Evolutionary conservation across 2,113 vertebrate genomes (phyloP).

Genomic region (Spheniscus mendiculus): DNA sequence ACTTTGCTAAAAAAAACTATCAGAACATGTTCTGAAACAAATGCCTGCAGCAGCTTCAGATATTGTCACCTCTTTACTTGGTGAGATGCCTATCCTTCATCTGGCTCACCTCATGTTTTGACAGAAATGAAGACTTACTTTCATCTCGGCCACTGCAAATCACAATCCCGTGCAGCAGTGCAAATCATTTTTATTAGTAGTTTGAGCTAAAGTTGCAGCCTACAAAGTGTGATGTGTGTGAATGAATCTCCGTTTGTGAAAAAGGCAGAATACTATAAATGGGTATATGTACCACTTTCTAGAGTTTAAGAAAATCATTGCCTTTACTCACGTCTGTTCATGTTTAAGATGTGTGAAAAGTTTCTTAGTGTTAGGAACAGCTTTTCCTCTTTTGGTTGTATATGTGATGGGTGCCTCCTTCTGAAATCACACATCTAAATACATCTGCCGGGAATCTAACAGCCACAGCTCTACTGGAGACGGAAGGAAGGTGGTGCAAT

Average conservation of each 20-base stretch:
- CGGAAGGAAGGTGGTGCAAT: not conserved
- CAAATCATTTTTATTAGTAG: not conserved
- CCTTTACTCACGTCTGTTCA: not conserved
- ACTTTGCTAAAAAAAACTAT: not conserved
- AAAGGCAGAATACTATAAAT: not conserved
- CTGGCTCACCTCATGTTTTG: not conserved
- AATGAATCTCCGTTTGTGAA: not conserved
- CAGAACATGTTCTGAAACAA: not conserved
- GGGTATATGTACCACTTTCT: not conserved
- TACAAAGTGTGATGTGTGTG: not conserved
- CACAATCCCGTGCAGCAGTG: not conserved
- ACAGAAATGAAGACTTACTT: not conserved
- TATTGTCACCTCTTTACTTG: not conserved
- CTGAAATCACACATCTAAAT: not conserved
- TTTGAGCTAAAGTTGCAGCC: not conserved
- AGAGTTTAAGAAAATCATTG: not conserved
- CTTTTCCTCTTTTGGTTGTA: conserved; percentile 6
- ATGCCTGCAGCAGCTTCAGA: not conserved
- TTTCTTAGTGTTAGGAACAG: conserved; percentile 39
- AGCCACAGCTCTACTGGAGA: not conserved
- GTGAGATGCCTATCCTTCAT: not conserved
- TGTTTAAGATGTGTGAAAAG: conserved; percentile 55
- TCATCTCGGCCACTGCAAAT: not conserved
- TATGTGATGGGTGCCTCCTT: not conserved
- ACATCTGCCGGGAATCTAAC: not conserved